Evolutionary conservation across 2,888 invertebrate species (phyloP).

Genomic region (Drosophila gaucha): DNA sequence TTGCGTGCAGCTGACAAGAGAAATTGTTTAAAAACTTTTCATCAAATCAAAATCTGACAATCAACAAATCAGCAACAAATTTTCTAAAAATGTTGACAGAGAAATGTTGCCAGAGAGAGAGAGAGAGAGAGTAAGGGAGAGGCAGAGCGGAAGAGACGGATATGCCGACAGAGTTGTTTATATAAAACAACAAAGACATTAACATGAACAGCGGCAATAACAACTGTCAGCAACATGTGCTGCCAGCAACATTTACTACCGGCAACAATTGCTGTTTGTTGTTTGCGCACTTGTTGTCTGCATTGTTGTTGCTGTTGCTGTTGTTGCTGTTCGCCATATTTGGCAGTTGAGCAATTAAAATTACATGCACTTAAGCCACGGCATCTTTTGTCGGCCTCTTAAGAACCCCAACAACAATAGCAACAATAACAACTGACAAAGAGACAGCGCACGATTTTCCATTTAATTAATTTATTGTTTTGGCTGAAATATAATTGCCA

Average conservation of each 20-base stretch:
- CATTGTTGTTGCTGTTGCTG: slow-evolving; percentile 31
- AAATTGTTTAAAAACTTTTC: slow-evolving; percentile 24
- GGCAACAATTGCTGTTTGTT: slow-evolving; percentile 34
- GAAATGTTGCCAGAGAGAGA: not conserved
- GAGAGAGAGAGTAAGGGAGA: no score
- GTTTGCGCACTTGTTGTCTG: slow-evolving; percentile 42
- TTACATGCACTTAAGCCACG: slow-evolving; percentile 75
- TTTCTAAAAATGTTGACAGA: not conserved
- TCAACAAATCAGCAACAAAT: slow-evolving; percentile 5
- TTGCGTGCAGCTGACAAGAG: slow-evolving; percentile 33
- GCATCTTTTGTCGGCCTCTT: slow-evolving; percentile 70
- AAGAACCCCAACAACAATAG: slow-evolving; percentile 39
- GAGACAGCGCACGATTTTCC: slow-evolving; percentile 72
- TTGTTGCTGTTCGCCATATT: slow-evolving; percentile 58
- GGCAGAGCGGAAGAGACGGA: slow-evolving; percentile 1
- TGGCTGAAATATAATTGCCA: slow-evolving; percentile 65
- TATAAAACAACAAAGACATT: slow-evolving; percentile 41
- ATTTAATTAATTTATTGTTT: slow-evolving; percentile 78
- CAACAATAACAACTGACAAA: slow-evolving; percentile 23
- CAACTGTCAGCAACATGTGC: not conserved
- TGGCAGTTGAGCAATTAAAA: slow-evolving; percentile 73
- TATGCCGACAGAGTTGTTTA: slow-evolving; percentile 3
- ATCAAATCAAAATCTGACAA: slow-evolving; percentile 14
- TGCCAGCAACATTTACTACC: slow-evolving; percentile 7
- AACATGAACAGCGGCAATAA: slow-evolving; percentile 5